A percentile compares a stretch with the other conserved stretches of the same genome.
phyloP scores from a whole-genome alignment of 2,113 vertebrate genomes.

The Microtus pennsylvanicus region DNA sequence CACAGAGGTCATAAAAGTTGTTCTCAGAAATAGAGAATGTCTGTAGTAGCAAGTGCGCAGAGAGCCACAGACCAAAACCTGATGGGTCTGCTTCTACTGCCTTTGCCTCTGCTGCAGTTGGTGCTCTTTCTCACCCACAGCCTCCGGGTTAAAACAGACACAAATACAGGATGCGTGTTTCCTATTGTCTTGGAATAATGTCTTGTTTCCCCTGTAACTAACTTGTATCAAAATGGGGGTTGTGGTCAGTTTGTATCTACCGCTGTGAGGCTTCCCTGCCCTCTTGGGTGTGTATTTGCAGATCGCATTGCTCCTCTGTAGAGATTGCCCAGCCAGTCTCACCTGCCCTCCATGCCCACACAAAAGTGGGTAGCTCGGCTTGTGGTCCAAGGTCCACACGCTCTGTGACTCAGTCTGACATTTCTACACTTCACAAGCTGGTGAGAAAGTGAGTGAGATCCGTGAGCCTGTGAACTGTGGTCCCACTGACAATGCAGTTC shows the following conservation, averaged over 20 bases:
- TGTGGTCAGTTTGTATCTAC: rapidly evolving
- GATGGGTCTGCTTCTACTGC: neutral
- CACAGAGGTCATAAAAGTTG: neutral
- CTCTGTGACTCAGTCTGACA: neutral
- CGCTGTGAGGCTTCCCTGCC: neutral
- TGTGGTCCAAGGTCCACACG: too few species aligned
- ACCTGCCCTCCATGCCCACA: neutral
- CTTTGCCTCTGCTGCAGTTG: neutral
- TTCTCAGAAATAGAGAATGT: neutral
- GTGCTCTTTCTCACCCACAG: neutral
- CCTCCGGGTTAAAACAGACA: neutral
- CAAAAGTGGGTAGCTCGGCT: neutral
- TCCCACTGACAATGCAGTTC: conserved; percentile 28
- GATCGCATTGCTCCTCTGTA: rapidly evolving
- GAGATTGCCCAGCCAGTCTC: neutral
- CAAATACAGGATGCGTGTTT: neutral
- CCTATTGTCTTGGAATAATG: conserved; percentile 15
- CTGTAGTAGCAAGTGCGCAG: neutral
- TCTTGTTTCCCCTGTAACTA: neutral
- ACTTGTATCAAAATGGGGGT: neutral
- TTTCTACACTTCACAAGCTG: neutral
- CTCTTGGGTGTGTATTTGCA: neutral
- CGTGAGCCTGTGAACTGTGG: neutral
- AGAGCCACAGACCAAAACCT: neutral
- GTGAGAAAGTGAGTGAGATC: neutral